Base-by-base conservation (phyloP, 2,888 invertebrate species). In the Drosophila paramelanica region DNA sequence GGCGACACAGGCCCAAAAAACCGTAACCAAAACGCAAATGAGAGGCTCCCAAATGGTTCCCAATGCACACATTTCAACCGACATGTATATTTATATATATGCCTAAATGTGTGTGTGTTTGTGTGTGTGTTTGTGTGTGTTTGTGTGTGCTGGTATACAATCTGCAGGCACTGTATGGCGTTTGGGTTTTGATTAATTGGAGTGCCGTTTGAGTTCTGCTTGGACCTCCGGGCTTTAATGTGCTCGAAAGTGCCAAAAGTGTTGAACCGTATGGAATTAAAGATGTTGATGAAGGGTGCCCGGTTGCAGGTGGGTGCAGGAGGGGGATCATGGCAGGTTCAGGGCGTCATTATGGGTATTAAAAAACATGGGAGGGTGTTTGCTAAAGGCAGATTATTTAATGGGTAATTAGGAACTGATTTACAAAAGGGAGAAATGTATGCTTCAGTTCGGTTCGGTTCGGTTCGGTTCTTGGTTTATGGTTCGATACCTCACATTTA, bases 101-200 rank as follows among this genome's bases (percentile, higher is more conserved):
- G 17, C 17, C 17, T 17, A 17, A 17, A 17, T 17, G 17, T 17
- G 17, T 17, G 10, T 27, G 11, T 79, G 53, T 69, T n/a, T 43
- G 43, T 41, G 56, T 25, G 17, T 20, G n/a, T 27, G 36, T 13
- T 23, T 43, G 36, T 42, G 38, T 46, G 23, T 27, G 38, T 46
- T 17, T 27, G 39, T 23, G 23, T 41, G 47, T 67, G 79, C 60
- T 36, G 55, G 69, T 59, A 73, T 67, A 74, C 71, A 75, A 71
- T 60, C 78, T 60, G 67, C 61, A 79, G 79, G 46, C 75, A 57
- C 58, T 79, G 82, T 75, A 45, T 67, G 68, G 60, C 55, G 58
- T 56, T 59, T 59, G 67, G 72, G 77, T 62, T 79, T 79, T 79
- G 83, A 79, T 79, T 79, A 79, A 82, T 83, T 83, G 73, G 53